Evolutionary conservation across 2,797 vertebrate species (phyloP).

Genomic region (Fratercula arctica): DNA sequence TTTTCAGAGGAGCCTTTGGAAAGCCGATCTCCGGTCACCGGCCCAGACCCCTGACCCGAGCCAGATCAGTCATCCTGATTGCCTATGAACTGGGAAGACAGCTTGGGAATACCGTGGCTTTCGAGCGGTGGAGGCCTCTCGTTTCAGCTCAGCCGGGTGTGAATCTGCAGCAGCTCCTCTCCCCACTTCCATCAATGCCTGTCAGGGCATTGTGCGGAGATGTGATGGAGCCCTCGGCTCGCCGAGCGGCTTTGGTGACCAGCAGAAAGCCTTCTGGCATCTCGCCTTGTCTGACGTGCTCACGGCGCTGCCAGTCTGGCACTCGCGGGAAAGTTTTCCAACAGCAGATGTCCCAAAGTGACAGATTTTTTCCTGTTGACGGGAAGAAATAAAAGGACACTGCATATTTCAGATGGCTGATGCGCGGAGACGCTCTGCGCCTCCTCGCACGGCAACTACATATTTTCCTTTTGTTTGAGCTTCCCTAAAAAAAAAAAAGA

Average conservation of each 20-base stretch:
- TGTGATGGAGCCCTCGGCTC: constrained; percentile 33
- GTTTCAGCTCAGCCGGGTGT: constrained; percentile 48
- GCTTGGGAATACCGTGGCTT: constrained; percentile 66
- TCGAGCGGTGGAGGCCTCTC: neutral
- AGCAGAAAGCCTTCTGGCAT: constrained; percentile 65
- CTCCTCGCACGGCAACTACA: neutral
- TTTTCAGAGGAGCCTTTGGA: constrained; percentile 63
- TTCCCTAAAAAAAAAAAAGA: neutral
- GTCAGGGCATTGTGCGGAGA: constrained; percentile 48
- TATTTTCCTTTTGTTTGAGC: constrained; percentile 18
- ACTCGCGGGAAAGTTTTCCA: constrained; percentile 62
- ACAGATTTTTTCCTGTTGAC: neutral
- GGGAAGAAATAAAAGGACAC: constrained; percentile 43
- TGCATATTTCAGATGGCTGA: constrained; percentile 49
- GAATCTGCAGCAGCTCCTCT: constrained; percentile 70
- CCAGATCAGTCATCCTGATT: constrained; percentile 86
- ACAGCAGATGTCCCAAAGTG: constrained; percentile 71
- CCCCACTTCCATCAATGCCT: constrained; percentile 74
- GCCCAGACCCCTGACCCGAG: constrained; percentile 78
- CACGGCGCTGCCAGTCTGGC: constrained; percentile 74
- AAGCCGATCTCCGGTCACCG: constrained; percentile 46
- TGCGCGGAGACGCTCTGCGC: neutral
- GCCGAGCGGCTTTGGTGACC: constrained; percentile 72
- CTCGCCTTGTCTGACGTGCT: constrained; percentile 75
- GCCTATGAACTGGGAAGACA: constrained; percentile 75